phyloP scores from a whole-genome alignment of 2,113 vertebrate species.

The Trochalopteron elliotii region DNA sequence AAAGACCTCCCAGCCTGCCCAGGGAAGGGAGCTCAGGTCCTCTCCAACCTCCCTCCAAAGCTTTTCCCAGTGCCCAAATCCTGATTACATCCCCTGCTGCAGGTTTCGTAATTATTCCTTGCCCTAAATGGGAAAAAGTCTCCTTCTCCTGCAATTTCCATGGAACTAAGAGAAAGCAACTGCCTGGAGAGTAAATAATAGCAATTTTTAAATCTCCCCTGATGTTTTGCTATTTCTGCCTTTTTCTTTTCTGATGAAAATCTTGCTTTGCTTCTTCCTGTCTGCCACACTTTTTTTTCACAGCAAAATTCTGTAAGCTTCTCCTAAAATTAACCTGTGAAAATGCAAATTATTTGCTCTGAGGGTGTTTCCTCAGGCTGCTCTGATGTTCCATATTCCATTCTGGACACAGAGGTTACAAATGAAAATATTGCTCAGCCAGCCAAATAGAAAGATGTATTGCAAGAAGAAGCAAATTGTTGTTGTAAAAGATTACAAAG shows the following conservation, averaged over 20 bases:
- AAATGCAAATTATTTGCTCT: neutral
- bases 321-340: neutral
- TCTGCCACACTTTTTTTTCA: neutral
- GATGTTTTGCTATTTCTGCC: neutral
- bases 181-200: neutral
- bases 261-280: neutral
- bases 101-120: neutral
- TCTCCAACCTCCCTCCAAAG: neutral
- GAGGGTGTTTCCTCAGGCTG: neutral
- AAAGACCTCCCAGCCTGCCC: neutral
- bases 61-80: neutral
- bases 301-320: neutral
- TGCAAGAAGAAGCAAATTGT: neutral
- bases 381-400: neutral
- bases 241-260: neutral
- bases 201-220: neutral
- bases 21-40: neutral
- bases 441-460: neutral
- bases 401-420: neutral
- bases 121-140: neutral
- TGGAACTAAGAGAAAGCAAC: neutral
- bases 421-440: neutral
- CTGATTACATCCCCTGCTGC: fast-evolving
- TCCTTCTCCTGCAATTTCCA: neutral
- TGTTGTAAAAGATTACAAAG: neutral